Base-by-base conservation (phyloP, 2,797 vertebrate genomes). In the Siniperca scherzeri region DNA sequence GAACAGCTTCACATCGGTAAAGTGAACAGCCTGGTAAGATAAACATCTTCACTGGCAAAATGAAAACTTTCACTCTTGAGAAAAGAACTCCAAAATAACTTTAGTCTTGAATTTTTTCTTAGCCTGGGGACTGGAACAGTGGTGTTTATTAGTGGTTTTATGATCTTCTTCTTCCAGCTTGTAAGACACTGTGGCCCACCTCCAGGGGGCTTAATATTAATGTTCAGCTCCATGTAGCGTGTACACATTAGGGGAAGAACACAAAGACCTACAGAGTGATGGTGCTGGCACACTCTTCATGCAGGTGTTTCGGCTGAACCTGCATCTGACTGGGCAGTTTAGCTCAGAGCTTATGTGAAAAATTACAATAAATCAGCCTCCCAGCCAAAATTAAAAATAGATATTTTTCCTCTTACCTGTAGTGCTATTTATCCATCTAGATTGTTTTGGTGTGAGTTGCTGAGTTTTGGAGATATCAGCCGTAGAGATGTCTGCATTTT, bases 171-270 rank as follows among this genome's bases (percentile, higher is more conserved):
- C 69, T 33, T 75, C 17, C 82, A 86, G 59, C 83, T 85, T 72
- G 76, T 81, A 48, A 80, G 80, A 44, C 78, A 25, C 59, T 53
- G 46, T 30, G 70, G 81, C 59, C 78, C 87, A 83, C 87, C 84
- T 81, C 71, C 85, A 72, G 81, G 85, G 80, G 83, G 67, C 33
- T 76, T 30, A 76, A 80, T 90, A 68, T 93, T 91, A 91, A 73
- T 57, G 82, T 90, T 86, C 17, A 66, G 84, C 86, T 92, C 71
- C 10, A 5, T 68, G 74, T 69, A 56, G 89, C 91, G 1, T 80
- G 46, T 16, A 76, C 68, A 85, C 83, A 72, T 60, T 52, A 44
- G 36, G 69, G 44, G 27, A 77, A 73, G 77, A 86, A 74, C 84
- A 91, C 82, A 88, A 85, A 85, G 83, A 81, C 74, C 81, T 64